Evolutionary conservation across 2,888 invertebrate genomes (phyloP).

Genomic region (Drosophila prostipennis): DNA sequence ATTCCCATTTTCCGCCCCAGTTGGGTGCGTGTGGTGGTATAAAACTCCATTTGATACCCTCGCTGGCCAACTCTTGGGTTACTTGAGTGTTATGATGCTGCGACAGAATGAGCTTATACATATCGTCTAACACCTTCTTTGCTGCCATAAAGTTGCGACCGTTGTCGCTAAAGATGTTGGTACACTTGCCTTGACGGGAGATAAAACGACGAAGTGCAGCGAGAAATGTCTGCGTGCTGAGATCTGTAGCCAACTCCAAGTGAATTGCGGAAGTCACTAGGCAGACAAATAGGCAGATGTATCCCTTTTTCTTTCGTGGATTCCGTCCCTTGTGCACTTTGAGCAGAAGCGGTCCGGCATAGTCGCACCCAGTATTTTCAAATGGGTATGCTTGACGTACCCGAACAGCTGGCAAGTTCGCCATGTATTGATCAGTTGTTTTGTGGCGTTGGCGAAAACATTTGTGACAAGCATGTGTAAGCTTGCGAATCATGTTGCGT

Average conservation of each 20-base stretch:
- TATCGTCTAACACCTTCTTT: neutral
- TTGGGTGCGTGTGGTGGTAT: too few species aligned
- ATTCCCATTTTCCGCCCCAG: too few species aligned
- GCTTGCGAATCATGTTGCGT: too few species aligned
- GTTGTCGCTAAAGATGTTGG: neutral
- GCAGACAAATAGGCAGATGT: neutral
- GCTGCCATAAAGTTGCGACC: too few species aligned
- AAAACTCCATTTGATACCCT: too few species aligned
- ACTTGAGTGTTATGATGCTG: neutral
- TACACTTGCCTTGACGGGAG: neutral
- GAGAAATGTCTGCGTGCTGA: conserved; percentile 1
- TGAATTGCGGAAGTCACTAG: neutral
- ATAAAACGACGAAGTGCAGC: neutral
- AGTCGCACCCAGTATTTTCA: conserved; percentile 1
- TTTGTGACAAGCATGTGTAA: too few species aligned
- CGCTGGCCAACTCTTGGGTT: conserved; percentile 1
- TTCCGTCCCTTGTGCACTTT: neutral
- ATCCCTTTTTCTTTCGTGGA: neutral
- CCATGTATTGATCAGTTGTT: too few species aligned
- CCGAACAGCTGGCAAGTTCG: too few species aligned
- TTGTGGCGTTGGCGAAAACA: too few species aligned
- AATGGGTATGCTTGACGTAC: neutral
- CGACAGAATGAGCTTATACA: too few species aligned
- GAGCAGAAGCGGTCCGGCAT: neutral
- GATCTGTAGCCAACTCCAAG: conserved; percentile 3